Base-by-base conservation (phyloP, 1,140 invertebrate genomes). In the Homalodisca vitripennis region DNA sequence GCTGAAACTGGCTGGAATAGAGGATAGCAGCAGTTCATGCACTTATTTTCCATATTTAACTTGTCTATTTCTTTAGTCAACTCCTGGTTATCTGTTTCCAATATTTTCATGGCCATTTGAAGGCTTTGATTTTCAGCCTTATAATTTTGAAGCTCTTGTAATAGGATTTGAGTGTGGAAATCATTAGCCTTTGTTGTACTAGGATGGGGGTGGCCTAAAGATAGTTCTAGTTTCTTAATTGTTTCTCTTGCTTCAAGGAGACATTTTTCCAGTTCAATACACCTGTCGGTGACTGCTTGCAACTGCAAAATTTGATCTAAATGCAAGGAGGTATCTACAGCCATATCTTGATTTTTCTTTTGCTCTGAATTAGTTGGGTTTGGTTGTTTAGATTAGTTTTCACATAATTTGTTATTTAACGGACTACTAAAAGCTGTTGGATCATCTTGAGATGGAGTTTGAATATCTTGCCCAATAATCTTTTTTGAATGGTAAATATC, bases 81-180 rank as follows among this genome's bases (percentile, higher is more conserved):
- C 20, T 53, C 48, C 20, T 22, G 48, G 20, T 53, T 53, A 14
- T 53, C 48, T 14, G 48, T 6, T 22, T 53, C 12, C 48, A 53
- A 22, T 6, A 53, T 53, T 3, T 12, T 53, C 12, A 53, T 22
- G 6, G 20, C 48, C 12, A 22, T 17, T 53, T 53, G 12, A 3
- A 53, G 48, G 48, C 20, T 53, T 14, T 14, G 20, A 22, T 22
- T 14, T 53, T 53, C 48, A 6, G 20, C 12, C 20, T 53, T 53
- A 22, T 53, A 53, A 22, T 53, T 53, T 53, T 53, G 48, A 53
- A 53, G 48, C 48, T 53, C 48, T 53, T 53, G 48, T 17, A 53
- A 20, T 22, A 53, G 12, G 20, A 53, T 53, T 53, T 53, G 48
- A 22, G 48, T 53, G 20, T 53, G 48, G 20, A 53, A 53, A 22